Percentiles rank a stretch among this genome's conserved stretches.
Conservation (phyloP, 2,888 invertebrate genomes). For the Protodeltote pygarga region DNA sequence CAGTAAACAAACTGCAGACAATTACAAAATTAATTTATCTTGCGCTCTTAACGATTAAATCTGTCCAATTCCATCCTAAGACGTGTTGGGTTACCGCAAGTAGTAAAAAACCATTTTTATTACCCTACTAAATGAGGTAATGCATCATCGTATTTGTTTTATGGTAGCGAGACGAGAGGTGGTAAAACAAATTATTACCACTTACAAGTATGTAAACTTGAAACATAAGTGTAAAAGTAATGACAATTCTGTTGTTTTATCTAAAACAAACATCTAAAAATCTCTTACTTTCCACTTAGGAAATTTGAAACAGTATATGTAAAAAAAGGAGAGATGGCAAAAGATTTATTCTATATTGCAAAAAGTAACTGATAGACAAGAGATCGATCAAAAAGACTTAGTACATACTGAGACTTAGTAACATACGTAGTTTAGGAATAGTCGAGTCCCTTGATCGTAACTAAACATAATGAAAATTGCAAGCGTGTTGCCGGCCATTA, state of each 20-base stretch:
- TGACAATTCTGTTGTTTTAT: conserved; percentile 13
- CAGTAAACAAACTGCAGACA: neutral
- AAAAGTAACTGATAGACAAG: too few species aligned
- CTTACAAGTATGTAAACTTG: conserved; percentile 1
- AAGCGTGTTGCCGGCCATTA: too few species aligned
- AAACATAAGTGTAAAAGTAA: conserved; percentile 25
- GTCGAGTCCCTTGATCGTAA: too few species aligned
- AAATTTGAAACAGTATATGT: too few species aligned
- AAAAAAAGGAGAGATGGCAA: too few species aligned
- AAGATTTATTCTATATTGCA: too few species aligned
- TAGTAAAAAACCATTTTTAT: conserved; percentile 32
- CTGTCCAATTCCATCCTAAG: conserved; percentile 6
- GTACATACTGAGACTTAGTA: too few species aligned
- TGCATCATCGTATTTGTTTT: conserved; percentile 26
- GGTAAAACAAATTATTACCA: conserved; percentile 13
- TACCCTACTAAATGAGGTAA: conserved; percentile 7
- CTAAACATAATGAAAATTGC: too few species aligned
- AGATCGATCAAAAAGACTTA: too few species aligned
- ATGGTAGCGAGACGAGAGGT: conserved; percentile 15
- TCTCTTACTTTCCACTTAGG: neutral
- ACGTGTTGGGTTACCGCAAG: conserved; percentile 6
- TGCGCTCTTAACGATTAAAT: conserved; percentile 15
- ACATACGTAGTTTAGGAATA: too few species aligned
- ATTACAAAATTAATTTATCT: conserved; percentile 23
- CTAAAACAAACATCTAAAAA: conserved; percentile 7